Evolutionary conservation across 1,140 invertebrate species (phyloP).

Genomic region (Polypedilum vanderplanki): DNA sequence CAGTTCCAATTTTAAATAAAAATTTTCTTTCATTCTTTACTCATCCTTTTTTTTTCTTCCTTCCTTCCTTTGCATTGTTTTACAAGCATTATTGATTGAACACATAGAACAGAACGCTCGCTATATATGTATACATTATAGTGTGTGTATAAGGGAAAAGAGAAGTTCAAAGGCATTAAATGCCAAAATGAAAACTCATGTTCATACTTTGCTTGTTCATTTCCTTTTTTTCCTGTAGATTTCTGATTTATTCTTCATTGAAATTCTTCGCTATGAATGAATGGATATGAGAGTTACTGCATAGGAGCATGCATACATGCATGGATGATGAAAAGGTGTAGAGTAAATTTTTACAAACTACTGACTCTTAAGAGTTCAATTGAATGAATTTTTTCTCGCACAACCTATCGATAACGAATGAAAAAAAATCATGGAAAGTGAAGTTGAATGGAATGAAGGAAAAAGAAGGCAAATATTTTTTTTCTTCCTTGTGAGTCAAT

Average conservation of each 20-base stretch:
- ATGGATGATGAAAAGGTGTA: not conserved
- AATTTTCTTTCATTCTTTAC: not conserved
- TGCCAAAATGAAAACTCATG: conserved; percentile 17
- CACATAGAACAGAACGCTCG: not conserved
- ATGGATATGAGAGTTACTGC: not conserved
- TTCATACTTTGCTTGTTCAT: conserved; percentile 18
- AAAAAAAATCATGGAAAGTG: not conserved
- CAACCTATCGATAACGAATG: not conserved
- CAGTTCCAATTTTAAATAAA: not conserved
- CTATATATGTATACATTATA: no score
- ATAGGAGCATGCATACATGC: not conserved
- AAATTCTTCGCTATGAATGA: conserved; percentile 10
- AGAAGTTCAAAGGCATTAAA: conserved; percentile 6
- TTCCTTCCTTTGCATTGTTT: conserved; percentile 10
- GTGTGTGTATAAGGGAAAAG: not conserved
- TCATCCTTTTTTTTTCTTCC: not conserved
- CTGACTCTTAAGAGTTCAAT: not conserved
- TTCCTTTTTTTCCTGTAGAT: conserved; percentile 18
- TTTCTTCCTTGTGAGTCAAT: not conserved
- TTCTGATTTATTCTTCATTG: conserved; percentile 19
- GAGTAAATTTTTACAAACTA: conserved; percentile 4
- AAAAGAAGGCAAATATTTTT: not conserved
- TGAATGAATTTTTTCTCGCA: not conserved
- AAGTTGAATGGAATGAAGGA: not conserved
- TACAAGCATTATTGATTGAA: conserved; percentile 18